phyloP scores from a whole-genome alignment of 2,113 vertebrate species.

The Tenrec ecaudatus region DNA sequence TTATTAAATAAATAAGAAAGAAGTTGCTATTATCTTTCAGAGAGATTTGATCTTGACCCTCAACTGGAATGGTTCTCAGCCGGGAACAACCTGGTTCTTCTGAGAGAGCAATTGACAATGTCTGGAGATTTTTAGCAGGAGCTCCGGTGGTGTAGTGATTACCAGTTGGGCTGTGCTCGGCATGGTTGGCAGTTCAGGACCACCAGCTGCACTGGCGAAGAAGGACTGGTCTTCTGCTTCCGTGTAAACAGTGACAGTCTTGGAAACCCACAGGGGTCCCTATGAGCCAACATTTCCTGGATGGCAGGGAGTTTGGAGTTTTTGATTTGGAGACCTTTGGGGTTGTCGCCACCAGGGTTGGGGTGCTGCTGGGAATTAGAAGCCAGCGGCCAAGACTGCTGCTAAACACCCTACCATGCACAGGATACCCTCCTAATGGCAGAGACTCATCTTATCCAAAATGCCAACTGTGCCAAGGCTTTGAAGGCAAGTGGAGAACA shows the following conservation, averaged over 20 bases:
- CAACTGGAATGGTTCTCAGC: constrained; percentile 2
- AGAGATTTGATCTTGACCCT: background rate
- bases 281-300: too few relatives aligned
- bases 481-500: background rate
- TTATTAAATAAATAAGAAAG: constrained; percentile 21
- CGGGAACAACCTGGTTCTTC: background rate
- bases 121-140: background rate
- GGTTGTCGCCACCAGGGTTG: background rate
- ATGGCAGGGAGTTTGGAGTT: too few relatives aligned
- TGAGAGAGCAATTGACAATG: background rate
- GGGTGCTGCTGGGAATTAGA: background rate
- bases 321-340: background rate
- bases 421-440: background rate
- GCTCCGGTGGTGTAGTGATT: too few relatives aligned
- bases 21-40: background rate
- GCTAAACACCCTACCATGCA: background rate
- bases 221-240: too few relatives aligned
- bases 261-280: too few relatives aligned
- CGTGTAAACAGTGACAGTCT: too few relatives aligned
- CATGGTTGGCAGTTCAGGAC: too few relatives aligned
- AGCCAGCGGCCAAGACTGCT: background rate
- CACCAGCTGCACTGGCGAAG: too few relatives aligned
- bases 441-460: background rate
- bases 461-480: background rate
- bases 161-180: too few relatives aligned